Conservation (phyloP, 2,888 invertebrate species). For the Galerucella calmariensis region DNA sequence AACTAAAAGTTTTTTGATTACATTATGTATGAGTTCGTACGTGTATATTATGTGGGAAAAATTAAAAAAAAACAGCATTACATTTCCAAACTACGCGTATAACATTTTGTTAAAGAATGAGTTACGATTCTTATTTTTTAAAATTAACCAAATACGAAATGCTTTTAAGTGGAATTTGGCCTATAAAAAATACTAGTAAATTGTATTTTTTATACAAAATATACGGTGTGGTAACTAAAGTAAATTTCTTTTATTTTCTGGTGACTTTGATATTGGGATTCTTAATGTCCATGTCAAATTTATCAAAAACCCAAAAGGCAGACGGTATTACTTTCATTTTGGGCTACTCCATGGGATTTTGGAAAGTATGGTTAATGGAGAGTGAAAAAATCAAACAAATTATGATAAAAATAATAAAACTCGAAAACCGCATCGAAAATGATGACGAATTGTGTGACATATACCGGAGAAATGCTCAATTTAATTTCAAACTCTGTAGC, state of each 20-base stretch:
- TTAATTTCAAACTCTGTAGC: neutral
- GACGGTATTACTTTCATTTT: neutral
- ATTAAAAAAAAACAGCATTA: neutral
- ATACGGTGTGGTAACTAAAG: neutral
- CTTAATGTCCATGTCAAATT: neutral
- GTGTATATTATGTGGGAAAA: neutral
- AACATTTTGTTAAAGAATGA: neutral
- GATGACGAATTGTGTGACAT: neutral
- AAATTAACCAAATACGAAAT: neutral
- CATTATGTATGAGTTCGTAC: neutral
- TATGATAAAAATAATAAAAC: neutral
- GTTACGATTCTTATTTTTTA: neutral
- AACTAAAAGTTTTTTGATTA: neutral
- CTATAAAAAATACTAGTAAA: neutral
- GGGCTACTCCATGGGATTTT: neutral
- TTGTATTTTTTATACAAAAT: neutral
- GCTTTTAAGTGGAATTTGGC: neutral
- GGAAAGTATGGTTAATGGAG: neutral
- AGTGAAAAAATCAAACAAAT: neutral
- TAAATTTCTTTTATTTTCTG: neutral
- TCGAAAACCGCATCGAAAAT: neutral
- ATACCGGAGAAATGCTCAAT: neutral
- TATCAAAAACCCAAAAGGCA: neutral
- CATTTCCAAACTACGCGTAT: neutral
- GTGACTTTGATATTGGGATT: neutral